A percentile compares a stretch with the other conserved stretches of the same genome.
phyloP scores from a whole-genome alignment of 2,113 vertebrate species.

The Probosciger aterrimus region DNA sequence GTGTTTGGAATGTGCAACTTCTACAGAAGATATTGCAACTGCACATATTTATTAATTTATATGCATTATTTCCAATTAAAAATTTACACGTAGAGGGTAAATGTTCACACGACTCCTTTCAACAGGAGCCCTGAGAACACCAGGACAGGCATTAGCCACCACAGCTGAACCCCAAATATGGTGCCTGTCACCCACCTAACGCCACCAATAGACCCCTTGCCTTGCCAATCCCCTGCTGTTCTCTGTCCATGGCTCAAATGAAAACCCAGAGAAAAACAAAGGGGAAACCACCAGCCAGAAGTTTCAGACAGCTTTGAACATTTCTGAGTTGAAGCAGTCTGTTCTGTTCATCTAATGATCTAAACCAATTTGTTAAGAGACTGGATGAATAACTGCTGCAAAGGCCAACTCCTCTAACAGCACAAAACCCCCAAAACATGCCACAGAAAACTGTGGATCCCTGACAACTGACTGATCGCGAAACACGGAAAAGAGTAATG shows the following conservation, averaged over 20 bases:
- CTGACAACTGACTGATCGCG: neutral
- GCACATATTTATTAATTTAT: neutral
- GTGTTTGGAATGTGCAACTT: neutral
- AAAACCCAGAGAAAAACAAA: neutral
- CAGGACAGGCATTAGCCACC: neutral
- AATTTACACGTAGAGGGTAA: accelerated
- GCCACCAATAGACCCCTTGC: accelerated
- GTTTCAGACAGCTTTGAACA: neutral
- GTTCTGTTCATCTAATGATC: neutral
- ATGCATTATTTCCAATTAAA: neutral
- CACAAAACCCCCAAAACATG: neutral
- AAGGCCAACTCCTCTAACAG: neutral
- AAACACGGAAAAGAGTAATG: neutral
- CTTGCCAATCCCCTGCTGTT: neutral
- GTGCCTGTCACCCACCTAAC: accelerated
- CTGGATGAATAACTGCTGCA: neutral
- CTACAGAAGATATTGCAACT: neutral
- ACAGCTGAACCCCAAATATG: neutral
- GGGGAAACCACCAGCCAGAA: neutral
- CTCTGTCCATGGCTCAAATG: neutral
- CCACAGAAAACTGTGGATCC: accelerated
- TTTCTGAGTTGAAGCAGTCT: neutral
- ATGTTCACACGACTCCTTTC: accelerated
- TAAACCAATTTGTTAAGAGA: neutral
- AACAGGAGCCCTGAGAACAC: neutral